A percentile compares a stretch with the other conserved stretches of the same genome.
Conservation (phyloP, 2,797 vertebrate species). For the Kryptopterus vitreolus region DNA sequence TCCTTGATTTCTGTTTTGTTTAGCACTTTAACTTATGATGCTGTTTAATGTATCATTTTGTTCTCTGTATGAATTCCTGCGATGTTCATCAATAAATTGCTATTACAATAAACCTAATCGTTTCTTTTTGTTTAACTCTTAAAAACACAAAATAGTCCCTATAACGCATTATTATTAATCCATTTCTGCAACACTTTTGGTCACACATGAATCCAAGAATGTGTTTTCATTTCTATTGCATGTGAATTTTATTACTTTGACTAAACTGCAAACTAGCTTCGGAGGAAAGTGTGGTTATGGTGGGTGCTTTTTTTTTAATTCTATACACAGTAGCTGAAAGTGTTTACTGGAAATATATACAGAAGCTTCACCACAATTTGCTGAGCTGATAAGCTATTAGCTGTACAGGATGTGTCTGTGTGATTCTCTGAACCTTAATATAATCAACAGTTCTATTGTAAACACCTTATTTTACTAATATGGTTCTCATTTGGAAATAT, state of each 20-base stretch:
- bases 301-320: not conserved
- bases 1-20: no score
- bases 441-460: not conserved
- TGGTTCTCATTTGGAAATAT: not conserved
- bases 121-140: not conserved
- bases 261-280: slow-evolving; percentile 23
- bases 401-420: slow-evolving; percentile 13
- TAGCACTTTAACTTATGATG: not conserved
- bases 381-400: slow-evolving; percentile 46
- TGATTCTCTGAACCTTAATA: not conserved
- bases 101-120: not conserved
- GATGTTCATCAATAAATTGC: not conserved
- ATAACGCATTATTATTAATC: not conserved
- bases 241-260: not conserved
- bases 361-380: slow-evolving; percentile 50
- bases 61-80: not conserved
- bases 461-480: not conserved
- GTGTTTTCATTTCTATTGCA: not conserved
- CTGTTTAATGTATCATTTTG: not conserved
- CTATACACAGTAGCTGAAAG: slow-evolving; percentile 9
- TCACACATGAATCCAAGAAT: not conserved
- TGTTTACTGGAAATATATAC: slow-evolving; percentile 45
- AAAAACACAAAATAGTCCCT: not conserved
- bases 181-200: not conserved
- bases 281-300: slow-evolving; percentile 44